phyloP scores from a whole-genome alignment of 2,113 vertebrate genomes.

The Indri indri region DNA sequence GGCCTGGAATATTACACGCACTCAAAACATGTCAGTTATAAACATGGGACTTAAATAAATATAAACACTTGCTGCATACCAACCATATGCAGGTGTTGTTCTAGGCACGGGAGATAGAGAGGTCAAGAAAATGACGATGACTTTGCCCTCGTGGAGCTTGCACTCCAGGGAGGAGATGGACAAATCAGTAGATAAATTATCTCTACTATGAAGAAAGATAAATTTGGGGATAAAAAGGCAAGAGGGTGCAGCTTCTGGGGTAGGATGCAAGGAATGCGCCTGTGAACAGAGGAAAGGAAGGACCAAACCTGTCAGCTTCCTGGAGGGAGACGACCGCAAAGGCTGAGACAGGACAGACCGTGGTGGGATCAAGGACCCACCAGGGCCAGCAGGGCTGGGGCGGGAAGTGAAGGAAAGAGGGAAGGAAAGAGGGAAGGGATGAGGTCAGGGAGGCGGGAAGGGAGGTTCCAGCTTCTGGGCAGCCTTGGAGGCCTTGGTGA shows the following conservation, averaged over 20 bases:
- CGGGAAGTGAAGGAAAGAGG: neutral
- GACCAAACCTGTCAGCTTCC: neutral
- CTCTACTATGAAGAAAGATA: neutral
- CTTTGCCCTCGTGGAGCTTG: neutral
- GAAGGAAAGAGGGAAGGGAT: neutral
- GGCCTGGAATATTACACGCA: neutral
- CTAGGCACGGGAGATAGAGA: neutral
- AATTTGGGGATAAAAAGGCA: neutral
- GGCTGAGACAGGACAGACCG: neutral
- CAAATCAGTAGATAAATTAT: neutral
- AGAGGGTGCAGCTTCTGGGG: neutral
- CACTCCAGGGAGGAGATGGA: neutral
- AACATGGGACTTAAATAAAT: neutral
- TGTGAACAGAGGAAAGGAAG: neutral
- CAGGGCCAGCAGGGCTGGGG: neutral
- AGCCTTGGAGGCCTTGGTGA: neutral
- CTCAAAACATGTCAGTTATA: neutral
- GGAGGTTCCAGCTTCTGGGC: neutral
- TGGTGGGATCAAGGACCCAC: neutral
- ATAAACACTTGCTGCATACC: neutral
- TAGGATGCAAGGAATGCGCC: neutral
- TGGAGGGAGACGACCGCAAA: neutral
- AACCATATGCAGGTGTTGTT: neutral
- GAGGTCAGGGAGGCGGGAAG: neutral
- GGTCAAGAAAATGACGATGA: neutral